Evolutionary conservation across 2,797 vertebrate species (phyloP), one percentile per base, ranked within the genome.

Genomic region (Parauchenoglanis punctatus): DNA sequence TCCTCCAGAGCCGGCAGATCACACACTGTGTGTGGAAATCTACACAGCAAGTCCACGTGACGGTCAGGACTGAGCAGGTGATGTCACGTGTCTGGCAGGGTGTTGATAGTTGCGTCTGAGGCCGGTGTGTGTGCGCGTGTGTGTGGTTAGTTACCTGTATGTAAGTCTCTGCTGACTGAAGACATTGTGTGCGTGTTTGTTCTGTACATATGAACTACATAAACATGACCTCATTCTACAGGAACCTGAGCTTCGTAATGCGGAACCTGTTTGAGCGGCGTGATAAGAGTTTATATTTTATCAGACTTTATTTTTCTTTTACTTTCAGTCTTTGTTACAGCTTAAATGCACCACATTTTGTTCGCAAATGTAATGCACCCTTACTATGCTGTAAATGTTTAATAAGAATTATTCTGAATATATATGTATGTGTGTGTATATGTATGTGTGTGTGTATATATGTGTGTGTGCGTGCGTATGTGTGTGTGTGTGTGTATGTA

Each of bases 201-300:
- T 81, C 73, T 73, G 58, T 68, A 86, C 78, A 89, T 77, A 87
- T 80, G n/a, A 17, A 25, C 54, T 78, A 82, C 59, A 68, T 87
- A 70, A 82, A 88, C 88, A 70, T 89, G 82, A 86, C 73, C 70
- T 89, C 68, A 86, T 59, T 68, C 65, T 83, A 35, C 65, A 81
- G 75, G 56, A 70, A 80, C 8, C 31, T 3, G 54, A 25, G 28
- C 18, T 13, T 40, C 35, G 4, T 81, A 54, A 46, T 86, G 52
- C 83, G 35, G 31, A 88, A 81, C 87, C 52, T 31, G 81, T 88
- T 83, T 85, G 40, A 49, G 68, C 23, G n/a, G 28, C 12, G 28
- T 65, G 70, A 85, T 7, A 13, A 52, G 17, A 59, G 28, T 63
- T 77, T 7, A 1, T 10, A 25, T 75, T 25, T 25, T 23, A 1